Evolutionary conservation across 1,140 invertebrate genomes (phyloP), one percentile per base, ranked within the genome.

Genomic region (Euborellia annulipes): DNA sequence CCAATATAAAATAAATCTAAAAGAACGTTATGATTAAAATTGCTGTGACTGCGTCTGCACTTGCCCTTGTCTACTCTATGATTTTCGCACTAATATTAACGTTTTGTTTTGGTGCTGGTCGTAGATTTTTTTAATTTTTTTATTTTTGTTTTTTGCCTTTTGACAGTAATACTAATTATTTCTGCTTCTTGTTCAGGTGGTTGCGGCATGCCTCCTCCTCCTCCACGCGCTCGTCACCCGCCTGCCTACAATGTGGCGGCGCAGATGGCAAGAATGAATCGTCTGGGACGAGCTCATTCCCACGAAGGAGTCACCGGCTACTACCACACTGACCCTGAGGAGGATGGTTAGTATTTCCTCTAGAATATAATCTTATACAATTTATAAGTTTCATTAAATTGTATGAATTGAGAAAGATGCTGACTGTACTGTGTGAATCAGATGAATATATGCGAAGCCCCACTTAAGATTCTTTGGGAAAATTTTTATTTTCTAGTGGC

Each of bases 301-400:
- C 82, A 86, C 59, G 84, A 88, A 62, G 82, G 83, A 50, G 81
- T 84, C 50, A 82, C 82, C 37, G 80, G 78, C 63, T 80, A 80
- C 57, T 81, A 78, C 60, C 67, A 71, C 51, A 74, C 72, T 19
- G 75, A 78, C 56, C 76, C 76, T 51, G 78, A 80, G 55, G 78
- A 77, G 50, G 76, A 79, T 60, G 68, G 59, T 62, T 47, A 36
- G 50, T 42, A 27, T 39, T 13, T 23, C 16, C 20, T n/a, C 14
- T 18, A n/a, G 20, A 36, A n/a, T 47, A 44, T 32, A 19, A 4
- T 18, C 4, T 13, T 7, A 7, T 6, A 27, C 4, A 3, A 8
- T 20, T 42, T 6, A 4, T 17, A 38, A 7, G n/a, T n/a, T n/a
- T n/a, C n/a, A n/a, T n/a, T 32, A 32, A n/a, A 8, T 8, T 8